Percentiles rank a stretch among this genome's conserved stretches.
These are phyloP conservation scores for Aethes cnicana DNA, from an alignment of 2,888 invertebrate genomes.

Conservation along the genomic window DNA sequence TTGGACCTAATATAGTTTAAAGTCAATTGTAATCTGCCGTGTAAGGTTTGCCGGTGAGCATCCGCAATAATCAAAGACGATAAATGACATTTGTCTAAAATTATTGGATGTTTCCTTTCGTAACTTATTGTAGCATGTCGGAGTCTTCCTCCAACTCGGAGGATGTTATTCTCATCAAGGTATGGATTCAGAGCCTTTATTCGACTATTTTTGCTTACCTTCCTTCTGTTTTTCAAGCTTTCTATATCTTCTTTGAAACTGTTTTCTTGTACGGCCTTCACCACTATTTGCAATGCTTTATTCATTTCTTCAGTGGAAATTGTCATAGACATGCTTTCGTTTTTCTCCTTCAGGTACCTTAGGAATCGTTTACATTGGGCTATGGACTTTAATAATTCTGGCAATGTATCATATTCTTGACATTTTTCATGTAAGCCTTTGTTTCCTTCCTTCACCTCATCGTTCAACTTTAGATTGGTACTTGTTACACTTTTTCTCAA, in stretches of 20 bases:
- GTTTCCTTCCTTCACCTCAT: background rate
- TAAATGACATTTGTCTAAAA: conserved; percentile 2
- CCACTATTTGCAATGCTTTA: conserved; percentile 4
- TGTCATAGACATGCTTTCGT: background rate
- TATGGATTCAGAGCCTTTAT: conserved; percentile 18
- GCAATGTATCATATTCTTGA: conserved; percentile 1
- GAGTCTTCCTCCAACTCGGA: conserved; percentile 30
- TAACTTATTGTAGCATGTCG: conserved; percentile 19
- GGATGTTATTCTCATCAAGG: conserved; percentile 18
- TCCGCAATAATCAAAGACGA: background rate
- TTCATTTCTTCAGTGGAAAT: conserved; percentile 3
- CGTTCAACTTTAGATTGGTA: background rate
- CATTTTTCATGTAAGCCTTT: background rate
- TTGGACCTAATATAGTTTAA: conserved; percentile 3
- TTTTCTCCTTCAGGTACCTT: background rate
- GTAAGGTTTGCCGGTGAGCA: conserved; percentile 12
- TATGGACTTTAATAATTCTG: conserved; percentile 2
- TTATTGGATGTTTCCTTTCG: conserved; percentile 22
- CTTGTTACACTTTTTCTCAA: background rate
- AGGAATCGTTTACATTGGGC: background rate
- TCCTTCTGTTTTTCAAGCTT: conserved; percentile 4
- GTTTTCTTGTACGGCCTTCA: background rate
- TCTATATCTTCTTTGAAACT: conserved; percentile 4
- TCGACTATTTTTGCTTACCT: conserved; percentile 10
- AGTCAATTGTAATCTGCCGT: conserved; percentile 14